phyloP scores from a whole-genome alignment of 2,888 invertebrate species.

The Noctuana brunneofusca region DNA sequence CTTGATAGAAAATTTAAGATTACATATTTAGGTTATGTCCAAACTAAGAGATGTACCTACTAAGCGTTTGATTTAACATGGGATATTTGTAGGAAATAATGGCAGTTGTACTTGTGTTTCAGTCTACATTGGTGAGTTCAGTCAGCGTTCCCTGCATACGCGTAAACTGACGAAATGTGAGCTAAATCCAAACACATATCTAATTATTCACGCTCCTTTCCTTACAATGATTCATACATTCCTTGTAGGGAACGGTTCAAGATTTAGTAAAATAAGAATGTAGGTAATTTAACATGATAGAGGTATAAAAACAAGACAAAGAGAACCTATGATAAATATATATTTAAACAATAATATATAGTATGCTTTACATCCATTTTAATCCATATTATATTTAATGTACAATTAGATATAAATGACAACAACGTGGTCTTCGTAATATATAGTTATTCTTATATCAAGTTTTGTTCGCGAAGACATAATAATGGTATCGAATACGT shows the following conservation, averaged over 20 bases:
- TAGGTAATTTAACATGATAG: not conserved
- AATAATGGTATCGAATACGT: slow-evolving; percentile 52
- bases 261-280: too few species aligned
- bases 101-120: slow-evolving; percentile 7
- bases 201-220: slow-evolving; percentile 3
- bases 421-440: slow-evolving; percentile 85
- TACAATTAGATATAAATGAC: slow-evolving; percentile 83
- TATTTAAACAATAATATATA: slow-evolving; percentile 26
- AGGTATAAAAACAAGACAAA: slow-evolving; percentile 11
- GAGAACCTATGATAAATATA: slow-evolving; percentile 6
- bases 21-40: too few species aligned
- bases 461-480: slow-evolving; percentile 86
- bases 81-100: slow-evolving; percentile 8
- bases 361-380: slow-evolving; percentile 11
- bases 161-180: slow-evolving; percentile 9
- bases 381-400: not conserved
- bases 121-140: slow-evolving; percentile 22
- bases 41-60: too few species aligned
- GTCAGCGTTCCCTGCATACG: slow-evolving; percentile 25
- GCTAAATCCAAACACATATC: slow-evolving; percentile 24
- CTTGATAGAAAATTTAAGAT: too few species aligned
- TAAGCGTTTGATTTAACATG: too few species aligned
- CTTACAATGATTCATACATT: slow-evolving; percentile 23
- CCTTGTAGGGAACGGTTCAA: slow-evolving; percentile 11
- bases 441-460: slow-evolving; percentile 87